Base-by-base conservation (phyloP, 2,797 vertebrate genomes). In the Schizothorax lantsangensis region DNA sequence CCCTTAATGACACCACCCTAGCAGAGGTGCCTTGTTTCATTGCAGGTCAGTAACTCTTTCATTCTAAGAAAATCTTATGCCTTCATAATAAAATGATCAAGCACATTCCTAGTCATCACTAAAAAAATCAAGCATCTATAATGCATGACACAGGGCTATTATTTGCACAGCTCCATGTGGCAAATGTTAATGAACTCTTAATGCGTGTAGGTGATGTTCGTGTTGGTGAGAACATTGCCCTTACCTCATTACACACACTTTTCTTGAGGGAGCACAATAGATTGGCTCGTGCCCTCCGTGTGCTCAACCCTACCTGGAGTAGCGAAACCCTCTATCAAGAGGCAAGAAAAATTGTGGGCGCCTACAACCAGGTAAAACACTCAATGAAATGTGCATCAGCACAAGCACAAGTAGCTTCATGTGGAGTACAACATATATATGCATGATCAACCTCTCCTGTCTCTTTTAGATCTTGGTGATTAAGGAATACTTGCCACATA, bases 221-320 rank as follows among this genome's bases (percentile, higher is more conserved):
- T 0, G 96, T 94, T 87, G 93, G 95, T 0, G 97, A 99, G 92
- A 98, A 98, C 87, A 92, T 95, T 6, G 95, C 94, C 0, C 92
- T 99, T 72, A 95, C 96, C 0, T 90, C 95, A 0, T 23, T 96
- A 17, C 97, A 99, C 91, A 97, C 96, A 0, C 17, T 98, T 47
- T 96, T 99, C 66, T 0, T 98, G 81, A 92, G 97, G 1, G 97
- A 98, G 79, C 98, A 99, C 90, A 99, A 98, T 92, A 95, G 95
- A 1, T 90, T 99, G 91, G 97, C 94, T 3, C 90, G 64, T 0
- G 81, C 83, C 1, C 94, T 99, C 75, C 93, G 89, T 81, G 91
- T 26, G 11, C 17, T 97, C 3, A 99, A 99, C 91, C 96, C 95
- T 0, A 92, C 92, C 0, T 99, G 98, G 98, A 94, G 94, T 80